Percentiles rank a stretch among this genome's conserved stretches.
Conservation (phyloP, 2,888 invertebrate species). For the Drosophila cyrtoloma region DNA sequence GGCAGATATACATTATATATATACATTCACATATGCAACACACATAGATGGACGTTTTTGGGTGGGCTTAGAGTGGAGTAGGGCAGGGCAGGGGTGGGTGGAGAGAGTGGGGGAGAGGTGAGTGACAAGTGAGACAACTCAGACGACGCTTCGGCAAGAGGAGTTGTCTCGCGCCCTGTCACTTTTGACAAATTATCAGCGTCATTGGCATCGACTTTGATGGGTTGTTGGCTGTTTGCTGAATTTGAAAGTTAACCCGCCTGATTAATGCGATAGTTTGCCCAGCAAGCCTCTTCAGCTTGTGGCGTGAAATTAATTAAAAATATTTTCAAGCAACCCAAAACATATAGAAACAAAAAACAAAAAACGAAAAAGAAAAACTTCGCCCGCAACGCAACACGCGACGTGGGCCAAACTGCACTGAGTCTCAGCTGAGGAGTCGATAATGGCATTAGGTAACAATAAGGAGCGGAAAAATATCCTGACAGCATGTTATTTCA, state of each 20-base stretch:
- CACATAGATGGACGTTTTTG: constrained; percentile 5
- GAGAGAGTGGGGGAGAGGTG: constrained; percentile 25
- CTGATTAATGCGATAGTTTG: constrained; percentile 80
- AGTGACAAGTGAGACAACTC: constrained; percentile 54
- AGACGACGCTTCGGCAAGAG: constrained; percentile 32
- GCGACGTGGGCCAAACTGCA: constrained; percentile 23
- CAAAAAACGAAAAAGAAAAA: background rate
- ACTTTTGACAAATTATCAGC: constrained; percentile 83
- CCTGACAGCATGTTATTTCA: constrained; percentile 43
- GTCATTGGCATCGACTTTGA: constrained; percentile 81
- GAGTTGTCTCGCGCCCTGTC: constrained; percentile 63
- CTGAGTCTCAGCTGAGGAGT: constrained; percentile 12
- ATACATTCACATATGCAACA: constrained; percentile 8
- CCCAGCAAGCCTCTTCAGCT: constrained; percentile 52
- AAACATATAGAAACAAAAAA: background rate
- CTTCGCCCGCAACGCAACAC: constrained; percentile 1
- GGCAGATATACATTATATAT: background rate
- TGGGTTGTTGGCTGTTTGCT: constrained; percentile 59
- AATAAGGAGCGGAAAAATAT: constrained; percentile 17
- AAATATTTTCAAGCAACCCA: constrained; percentile 22
- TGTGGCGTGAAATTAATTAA: constrained; percentile 71
- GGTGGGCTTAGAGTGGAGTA: constrained; percentile 10
- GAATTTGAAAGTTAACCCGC: constrained; percentile 57
- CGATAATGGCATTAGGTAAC: constrained; percentile 40
- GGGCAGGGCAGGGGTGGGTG: background rate